Evolutionary conservation across 2,797 vertebrate genomes (phyloP), one percentile per base, ranked within the genome.

Genomic region (Epinephelus malabaricus): DNA sequence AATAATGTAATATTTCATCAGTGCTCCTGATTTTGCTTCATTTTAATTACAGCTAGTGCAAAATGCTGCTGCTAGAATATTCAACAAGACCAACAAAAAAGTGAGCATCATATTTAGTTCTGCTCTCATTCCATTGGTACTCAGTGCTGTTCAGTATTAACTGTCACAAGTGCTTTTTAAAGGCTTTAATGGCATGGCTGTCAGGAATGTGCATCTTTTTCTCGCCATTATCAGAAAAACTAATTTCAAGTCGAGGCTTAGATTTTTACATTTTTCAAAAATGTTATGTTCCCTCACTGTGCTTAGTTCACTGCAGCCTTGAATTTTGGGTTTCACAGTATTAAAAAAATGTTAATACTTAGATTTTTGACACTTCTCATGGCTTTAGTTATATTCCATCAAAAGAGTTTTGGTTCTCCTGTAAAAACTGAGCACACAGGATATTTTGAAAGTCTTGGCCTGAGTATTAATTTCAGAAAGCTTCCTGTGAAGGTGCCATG

Each of bases 1-100:
- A 86, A 76, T 79, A 56, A 63, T 91, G 81, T 85, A 85, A 86
- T 82, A 61, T 79, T 46, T 84, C 86, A 30, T 89, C 86, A 86
- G 90, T 91, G 90, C 92, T 87, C 89, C 92, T 94, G 89, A 93
- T 93, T 90, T 88, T 94, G 92, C 93, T 92, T 93, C 90, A 76
- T 93, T 94, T 93, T 91, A 92, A 93, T 94, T 94, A 69, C 93
- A 94, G 93, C 92, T 92, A 93, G 90, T 84, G 92, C 89, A 94
- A 94, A 94, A 93, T 86, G 90, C 88, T 86, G 91, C 92, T 65
- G 90, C 88, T 94, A 93, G 91, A 94, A 92, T 93, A 91, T 93
- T 93, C 90, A 83, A 90, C 93, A 91, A 91, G 91, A 93, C 65
- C 91, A 83, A 92, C 93, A 93, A 94, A 92, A 34, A 95, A 94